phyloP scores from a whole-genome alignment of 2,888 invertebrate species.

The Drosophila yooni region DNA sequence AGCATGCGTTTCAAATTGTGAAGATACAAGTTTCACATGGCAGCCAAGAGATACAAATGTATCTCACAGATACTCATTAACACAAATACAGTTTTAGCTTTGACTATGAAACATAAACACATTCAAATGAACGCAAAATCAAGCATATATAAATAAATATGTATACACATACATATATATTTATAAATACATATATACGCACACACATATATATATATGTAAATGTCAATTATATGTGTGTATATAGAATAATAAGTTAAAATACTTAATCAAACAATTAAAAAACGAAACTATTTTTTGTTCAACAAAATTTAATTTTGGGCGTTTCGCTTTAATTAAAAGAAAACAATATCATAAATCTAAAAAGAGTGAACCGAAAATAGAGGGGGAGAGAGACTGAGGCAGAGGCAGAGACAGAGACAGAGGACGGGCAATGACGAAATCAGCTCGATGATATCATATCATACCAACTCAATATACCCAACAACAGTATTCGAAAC shows the following conservation, averaged over 20 bases:
- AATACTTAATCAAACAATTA: conserved; percentile 26
- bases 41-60: conserved; percentile 48
- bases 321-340: conserved; percentile 60
- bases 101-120: conserved; percentile 24
- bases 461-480: neutral
- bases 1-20: conserved; percentile 33
- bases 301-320: conserved; percentile 11
- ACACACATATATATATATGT: neutral
- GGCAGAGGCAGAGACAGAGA: neutral
- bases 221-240: neutral
- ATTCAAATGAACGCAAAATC: conserved; percentile 13
- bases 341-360: conserved; percentile 60
- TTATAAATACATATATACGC: neutral
- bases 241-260: neutral
- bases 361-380: neutral
- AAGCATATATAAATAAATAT: neutral
- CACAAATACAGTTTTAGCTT: conserved; percentile 18
- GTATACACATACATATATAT: neutral
- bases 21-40: conserved; percentile 31
- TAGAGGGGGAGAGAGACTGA: neutral
- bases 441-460: conserved; percentile 37
- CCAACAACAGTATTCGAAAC: conserved; percentile 2
- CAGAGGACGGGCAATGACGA: conserved; percentile 4
- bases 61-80: conserved; percentile 23
- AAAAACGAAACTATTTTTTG: conserved; percentile 1